Evolutionary conservation across 2,797 vertebrate genomes (phyloP).

Genomic region (Neosalanx taihuensis): DNA sequence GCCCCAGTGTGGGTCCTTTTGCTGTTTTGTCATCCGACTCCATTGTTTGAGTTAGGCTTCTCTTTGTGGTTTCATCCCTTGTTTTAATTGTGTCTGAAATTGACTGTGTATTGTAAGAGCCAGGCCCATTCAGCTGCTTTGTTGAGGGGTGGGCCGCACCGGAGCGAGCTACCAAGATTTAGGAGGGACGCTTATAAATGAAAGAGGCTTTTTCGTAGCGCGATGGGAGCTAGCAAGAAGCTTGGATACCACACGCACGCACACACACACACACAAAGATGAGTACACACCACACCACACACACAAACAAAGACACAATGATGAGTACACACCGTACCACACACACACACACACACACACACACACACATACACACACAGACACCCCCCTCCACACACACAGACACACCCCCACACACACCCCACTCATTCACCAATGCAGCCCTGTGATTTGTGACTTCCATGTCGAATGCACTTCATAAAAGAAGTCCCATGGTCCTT

Average conservation of each 20-base stretch:
- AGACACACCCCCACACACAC: conserved; percentile 29
- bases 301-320: conserved; percentile 27
- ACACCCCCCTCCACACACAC: conserved; percentile 54
- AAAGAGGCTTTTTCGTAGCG: conserved; percentile 55
- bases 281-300: conserved; percentile 46
- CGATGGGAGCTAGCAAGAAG: conserved; percentile 53
- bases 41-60: conserved; percentile 68
- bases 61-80: conserved; percentile 75
- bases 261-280: conserved; percentile 58
- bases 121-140: conserved; percentile 73
- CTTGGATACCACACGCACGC: conserved; percentile 49
- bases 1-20: conserved; percentile 72
- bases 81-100: conserved; percentile 78
- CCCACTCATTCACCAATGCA: conserved; percentile 26
- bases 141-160: conserved; percentile 67
- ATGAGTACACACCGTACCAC: conserved; percentile 37
- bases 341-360: conserved; percentile 21
- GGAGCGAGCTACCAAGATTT: conserved; percentile 73
- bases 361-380: conserved; percentile 54
- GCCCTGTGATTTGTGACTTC: conserved; percentile 63
- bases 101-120: conserved; percentile 79
- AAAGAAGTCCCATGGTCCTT: conserved; percentile 53
- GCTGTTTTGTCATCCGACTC: conserved; percentile 75
- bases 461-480: conserved; percentile 61
- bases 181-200: conserved; percentile 67